phyloP scores from a whole-genome alignment of 2,888 invertebrate genomes.

The Hyalella azteca region DNA sequence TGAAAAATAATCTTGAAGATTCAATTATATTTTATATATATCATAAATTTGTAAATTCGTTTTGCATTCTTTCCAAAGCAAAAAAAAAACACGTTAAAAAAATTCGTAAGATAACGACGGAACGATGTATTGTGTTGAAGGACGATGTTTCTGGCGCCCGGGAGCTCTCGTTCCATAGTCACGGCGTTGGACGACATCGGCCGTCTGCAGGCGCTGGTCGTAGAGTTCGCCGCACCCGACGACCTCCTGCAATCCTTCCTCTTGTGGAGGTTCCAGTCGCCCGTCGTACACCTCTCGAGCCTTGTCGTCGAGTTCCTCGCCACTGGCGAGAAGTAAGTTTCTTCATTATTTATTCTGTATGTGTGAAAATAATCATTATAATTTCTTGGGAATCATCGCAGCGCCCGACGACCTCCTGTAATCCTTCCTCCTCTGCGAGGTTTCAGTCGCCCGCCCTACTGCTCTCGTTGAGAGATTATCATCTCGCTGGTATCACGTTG shows the following conservation, averaged over 20 bases:
- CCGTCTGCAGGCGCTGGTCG: slow-evolving; percentile 33
- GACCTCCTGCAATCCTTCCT: slow-evolving; percentile 47
- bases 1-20: background rate
- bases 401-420: too few species aligned
- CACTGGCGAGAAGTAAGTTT: slow-evolving; percentile 40
- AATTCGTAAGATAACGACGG: background rate
- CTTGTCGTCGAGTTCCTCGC: slow-evolving; percentile 45
- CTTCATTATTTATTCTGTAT: background rate
- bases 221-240: slow-evolving; percentile 42
- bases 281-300: slow-evolving; percentile 39
- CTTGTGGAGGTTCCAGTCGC: slow-evolving; percentile 39
- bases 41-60: too few species aligned
- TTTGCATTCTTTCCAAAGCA: too few species aligned
- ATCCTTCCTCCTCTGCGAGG: too few species aligned
- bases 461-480: too few species aligned
- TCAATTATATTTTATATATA: background rate
- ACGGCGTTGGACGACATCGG: slow-evolving; percentile 30
- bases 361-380: background rate
- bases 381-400: too few species aligned
- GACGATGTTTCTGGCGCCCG: slow-evolving; percentile 38
- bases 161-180: slow-evolving; percentile 28
- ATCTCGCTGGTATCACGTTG: too few species aligned
- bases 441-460: too few species aligned
- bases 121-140: slow-evolving; percentile 9
- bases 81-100: background rate